Percentiles rank a stretch among this genome's conserved stretches.
Conservation (phyloP, 30 jellyfish, hydroid and myxozoan species). For the Mastigias papua region DNA sequence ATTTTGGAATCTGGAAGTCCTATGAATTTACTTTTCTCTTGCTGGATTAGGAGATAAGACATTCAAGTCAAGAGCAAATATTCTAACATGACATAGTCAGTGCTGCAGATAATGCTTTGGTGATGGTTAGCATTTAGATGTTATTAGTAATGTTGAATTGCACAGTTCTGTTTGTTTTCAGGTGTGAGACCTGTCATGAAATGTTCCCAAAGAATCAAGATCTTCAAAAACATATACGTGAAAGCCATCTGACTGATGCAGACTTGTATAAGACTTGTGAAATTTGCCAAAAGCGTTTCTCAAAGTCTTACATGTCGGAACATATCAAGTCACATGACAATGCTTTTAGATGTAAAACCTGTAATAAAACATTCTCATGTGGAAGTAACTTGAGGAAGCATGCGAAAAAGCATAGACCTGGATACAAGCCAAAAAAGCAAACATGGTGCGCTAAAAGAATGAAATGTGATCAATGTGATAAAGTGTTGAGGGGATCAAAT, state of each 20-base stretch:
- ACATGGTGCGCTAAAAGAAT: not conserved
- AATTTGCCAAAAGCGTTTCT: conserved; percentile 47
- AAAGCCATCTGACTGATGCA: conserved; percentile 28
- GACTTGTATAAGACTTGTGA: conserved; percentile 26
- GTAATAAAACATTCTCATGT: conserved; percentile 54
- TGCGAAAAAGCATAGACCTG: conserved; percentile 45
- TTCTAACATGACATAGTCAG: no score
- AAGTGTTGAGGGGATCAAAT: conserved; percentile 42
- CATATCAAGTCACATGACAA: conserved; percentile 63
- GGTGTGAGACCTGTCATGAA: conserved; percentile 45
- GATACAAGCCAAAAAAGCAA: conserved; percentile 38
- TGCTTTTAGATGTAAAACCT: conserved; percentile 48
- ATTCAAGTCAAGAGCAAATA: no score
- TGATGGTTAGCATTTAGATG: no score
- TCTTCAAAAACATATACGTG: conserved; percentile 27
- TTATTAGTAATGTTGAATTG: no score
- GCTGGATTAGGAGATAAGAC: no score
- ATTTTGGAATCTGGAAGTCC: no score
- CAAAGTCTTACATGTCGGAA: conserved; percentile 41
- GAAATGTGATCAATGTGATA: conserved; percentile 64
- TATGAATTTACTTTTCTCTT: no score
- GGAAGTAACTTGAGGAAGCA: conserved; percentile 75
- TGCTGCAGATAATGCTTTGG: no score
- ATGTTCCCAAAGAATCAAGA: not conserved
- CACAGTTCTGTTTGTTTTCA: not conserved